Base-by-base conservation (phyloP, 2,888 invertebrate genomes). In the Tipula vernalis region DNA sequence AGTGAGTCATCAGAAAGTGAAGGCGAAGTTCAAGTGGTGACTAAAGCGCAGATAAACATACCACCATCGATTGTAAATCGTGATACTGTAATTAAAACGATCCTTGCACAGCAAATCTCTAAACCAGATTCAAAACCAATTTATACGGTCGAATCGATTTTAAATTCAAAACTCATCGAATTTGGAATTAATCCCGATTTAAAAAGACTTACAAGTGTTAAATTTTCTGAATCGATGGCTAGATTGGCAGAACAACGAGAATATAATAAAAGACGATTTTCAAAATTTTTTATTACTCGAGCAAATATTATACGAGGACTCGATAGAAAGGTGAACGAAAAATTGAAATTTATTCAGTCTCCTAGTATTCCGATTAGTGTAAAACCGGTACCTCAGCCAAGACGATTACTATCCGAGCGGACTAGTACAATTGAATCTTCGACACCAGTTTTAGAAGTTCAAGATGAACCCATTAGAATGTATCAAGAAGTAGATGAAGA, bases 201-300 rank as follows among this genome's bases (percentile, higher is more conserved):
- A 41, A 85, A n/a, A 18, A 28, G 71, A 0, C 18, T 86, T 1
- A 41, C 42, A 15, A 57, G 39, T 86, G 13, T 36, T 47, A 44
- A 87, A 85, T 47, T 85, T 41, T 47, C 47, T 13, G n/a, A 12
- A 41, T 51, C 86, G 28, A 47, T 85, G 41, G 18, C 41, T 2
- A 18, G 71, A 36, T 36, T 87, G 10, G 87, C 83, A 10, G 44
- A 85, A 10, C 28, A 44, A 2, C 86, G 87, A 10, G 87, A 87
- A 41, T 41, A n/a, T 5, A 42, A 12, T 15, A 87, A 87, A 83
- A 39, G 86, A 90, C 89, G 89, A 87, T 87, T 89, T 88, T 89
- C 90, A 0, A 87, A 89, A 10, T 91, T 90, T 87, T 89, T 89
- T 87, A 89, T 89, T 2, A 90, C 90, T 2, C 89, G 91, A 41